Evolutionary conservation across 2,113 vertebrate species (phyloP).

Genomic region (Thymallus thymallus): DNA sequence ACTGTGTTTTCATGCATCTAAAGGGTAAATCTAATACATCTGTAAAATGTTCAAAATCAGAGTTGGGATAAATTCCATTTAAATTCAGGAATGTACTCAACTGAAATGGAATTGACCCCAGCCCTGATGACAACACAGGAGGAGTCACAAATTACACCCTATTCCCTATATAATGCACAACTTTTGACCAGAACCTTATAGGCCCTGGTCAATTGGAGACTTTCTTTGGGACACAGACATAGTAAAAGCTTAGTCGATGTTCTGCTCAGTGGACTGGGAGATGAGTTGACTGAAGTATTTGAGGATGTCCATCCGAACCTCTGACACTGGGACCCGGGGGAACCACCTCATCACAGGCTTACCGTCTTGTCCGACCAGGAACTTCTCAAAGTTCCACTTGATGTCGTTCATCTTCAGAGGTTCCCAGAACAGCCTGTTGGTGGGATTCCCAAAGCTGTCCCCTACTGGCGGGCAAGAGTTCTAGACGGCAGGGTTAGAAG

Average conservation of each 20-base stretch:
- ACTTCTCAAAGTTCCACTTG: slow-evolving; percentile 99
- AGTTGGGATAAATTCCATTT: too few relatives aligned
- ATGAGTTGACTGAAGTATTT: slow-evolving; percentile 60
- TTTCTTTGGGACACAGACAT: neutral
- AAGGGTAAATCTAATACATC: too few relatives aligned
- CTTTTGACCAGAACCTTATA: too few relatives aligned
- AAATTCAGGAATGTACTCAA: too few relatives aligned
- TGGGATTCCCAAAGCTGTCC: slow-evolving; percentile 73
- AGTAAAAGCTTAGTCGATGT: slow-evolving; percentile 24
- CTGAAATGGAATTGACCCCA: too few relatives aligned
- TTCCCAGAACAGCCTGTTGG: slow-evolving; percentile 84
- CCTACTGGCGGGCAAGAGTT: slow-evolving; percentile 84
- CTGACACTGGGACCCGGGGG: slow-evolving; percentile 71
- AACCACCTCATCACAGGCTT: slow-evolving; percentile 86
- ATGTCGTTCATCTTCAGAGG: slow-evolving; percentile 84
- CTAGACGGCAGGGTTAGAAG: slow-evolving; percentile 57
- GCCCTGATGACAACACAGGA: too few relatives aligned
- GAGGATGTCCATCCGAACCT: slow-evolving; percentile 74
- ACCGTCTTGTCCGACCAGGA: slow-evolving; percentile 85
- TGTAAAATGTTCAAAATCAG: too few relatives aligned
- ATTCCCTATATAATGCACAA: too few relatives aligned
- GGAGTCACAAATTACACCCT: too few relatives aligned
- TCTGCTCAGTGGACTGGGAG: slow-evolving; percentile 24
- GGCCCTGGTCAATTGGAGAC: too few relatives aligned
- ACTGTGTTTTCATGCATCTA: too few relatives aligned